Evolutionary conservation across 2,797 vertebrate genomes (phyloP), one percentile per base, ranked within the genome.

Genomic region (Spinibarbus caldwelli): DNA sequence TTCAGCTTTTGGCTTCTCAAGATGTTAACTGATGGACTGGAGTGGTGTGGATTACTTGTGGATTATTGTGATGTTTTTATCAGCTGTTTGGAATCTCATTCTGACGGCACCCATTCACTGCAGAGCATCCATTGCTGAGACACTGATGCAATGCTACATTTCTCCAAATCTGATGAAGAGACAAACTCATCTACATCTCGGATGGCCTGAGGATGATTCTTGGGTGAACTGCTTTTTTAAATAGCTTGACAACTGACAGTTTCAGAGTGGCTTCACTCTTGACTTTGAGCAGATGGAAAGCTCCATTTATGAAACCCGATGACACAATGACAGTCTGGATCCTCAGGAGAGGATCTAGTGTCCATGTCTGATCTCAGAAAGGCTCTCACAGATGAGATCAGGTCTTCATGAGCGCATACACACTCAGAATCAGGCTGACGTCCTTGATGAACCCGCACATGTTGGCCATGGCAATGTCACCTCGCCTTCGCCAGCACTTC

Each of bases 401-500:
- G 12, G 19, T 34, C 71, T 19, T 49, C 43, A 31, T 29, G 70
- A 72, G 43, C 26, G 9, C 47, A 52, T 29, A 29, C n/a, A 62
- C 59, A 1, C 59, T 75, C 31, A 26, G 76, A 15, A 71, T 47
- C 26, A 78, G 5, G 11, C 19, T 41, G 62, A 23, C 6, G 34
- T 85, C 47, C 36, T 52, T 82, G 41, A 38, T 59, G 31, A 23
- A 47, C 19, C 36, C 23, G n/a, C 10, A 5, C 38, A 36, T 29
- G 2, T 83, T 71, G 83, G 86, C 90, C 89, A 91, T 91, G 90
- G 89, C 45, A 79, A 92, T 86, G 85, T 82, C 78, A 23, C 31
- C 34, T 76, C 11, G 31, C 19, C 31, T 36, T 54, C 21, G 43
- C 70, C 85, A 85, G 83, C 84, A 89, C 81, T 89, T 89, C 87